Evolutionary conservation across 2,797 vertebrate species (phyloP).

Genomic region (Anniella stebbinsi): DNA sequence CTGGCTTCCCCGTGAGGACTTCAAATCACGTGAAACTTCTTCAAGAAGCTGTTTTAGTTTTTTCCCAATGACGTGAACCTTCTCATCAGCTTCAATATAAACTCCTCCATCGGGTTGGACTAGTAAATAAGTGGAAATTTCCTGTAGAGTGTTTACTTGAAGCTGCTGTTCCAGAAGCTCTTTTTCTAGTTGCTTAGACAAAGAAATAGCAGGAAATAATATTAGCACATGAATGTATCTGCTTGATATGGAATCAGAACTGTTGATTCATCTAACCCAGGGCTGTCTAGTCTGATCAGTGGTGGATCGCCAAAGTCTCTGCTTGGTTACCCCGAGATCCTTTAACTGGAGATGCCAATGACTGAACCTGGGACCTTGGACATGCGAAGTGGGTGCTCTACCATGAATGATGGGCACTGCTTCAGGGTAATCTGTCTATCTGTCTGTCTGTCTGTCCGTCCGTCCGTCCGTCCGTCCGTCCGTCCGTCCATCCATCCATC

Average conservation of each 20-base stretch:
- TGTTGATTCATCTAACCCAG: not conserved
- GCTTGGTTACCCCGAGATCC: not conserved
- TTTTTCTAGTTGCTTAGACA: slow-evolving; percentile 85
- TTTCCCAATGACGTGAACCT: slow-evolving; percentile 87
- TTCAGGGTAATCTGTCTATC: not conserved
- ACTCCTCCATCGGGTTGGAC: slow-evolving; percentile 81
- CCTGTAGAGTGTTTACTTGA: slow-evolving; percentile 84
- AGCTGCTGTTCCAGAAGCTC: slow-evolving; percentile 81
- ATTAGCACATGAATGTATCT: not conserved
- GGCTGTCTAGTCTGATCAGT: not conserved
- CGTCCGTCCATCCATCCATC: too few relatives aligned
- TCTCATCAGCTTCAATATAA: slow-evolving; percentile 89
- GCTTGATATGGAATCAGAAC: not conserved
- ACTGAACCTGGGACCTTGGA: not conserved
- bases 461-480: too few relatives aligned
- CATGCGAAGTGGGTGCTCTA: not conserved
- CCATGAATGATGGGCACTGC: not conserved
- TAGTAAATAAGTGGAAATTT: slow-evolving; percentile 85
- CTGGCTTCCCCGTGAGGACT: slow-evolving; percentile 76
- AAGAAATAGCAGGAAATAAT: slow-evolving; percentile 24
- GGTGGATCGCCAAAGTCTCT: not conserved
- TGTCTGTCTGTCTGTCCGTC: too few relatives aligned
- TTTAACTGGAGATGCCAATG: not conserved
- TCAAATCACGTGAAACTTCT: slow-evolving; percentile 81
- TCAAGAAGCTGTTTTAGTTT: slow-evolving; percentile 86